Conservation (phyloP, 2,888 invertebrate species). For the Leucophenga maculata region DNA sequence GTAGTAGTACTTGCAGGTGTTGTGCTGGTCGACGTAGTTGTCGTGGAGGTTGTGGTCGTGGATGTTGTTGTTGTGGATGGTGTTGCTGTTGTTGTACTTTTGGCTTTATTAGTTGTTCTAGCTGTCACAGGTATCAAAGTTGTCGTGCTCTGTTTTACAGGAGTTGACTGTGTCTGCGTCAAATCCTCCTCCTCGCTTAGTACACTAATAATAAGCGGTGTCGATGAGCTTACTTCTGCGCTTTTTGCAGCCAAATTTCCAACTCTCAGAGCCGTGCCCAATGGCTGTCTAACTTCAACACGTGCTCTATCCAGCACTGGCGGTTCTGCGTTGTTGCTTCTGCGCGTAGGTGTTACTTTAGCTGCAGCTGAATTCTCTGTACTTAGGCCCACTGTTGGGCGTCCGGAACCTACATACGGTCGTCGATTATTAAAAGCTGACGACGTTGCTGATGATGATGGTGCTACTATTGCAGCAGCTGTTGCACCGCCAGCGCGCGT, state of each 20-base stretch:
- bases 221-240: constrained; percentile 45
- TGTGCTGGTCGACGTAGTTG: constrained; percentile 30
- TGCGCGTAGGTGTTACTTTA: constrained; percentile 28
- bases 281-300: not conserved
- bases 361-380: constrained; percentile 34
- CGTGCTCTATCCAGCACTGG: constrained; percentile 41
- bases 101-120: constrained; percentile 24
- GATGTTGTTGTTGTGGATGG: constrained; percentile 27
- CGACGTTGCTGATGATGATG: constrained; percentile 31
- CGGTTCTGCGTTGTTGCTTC: constrained; percentile 18
- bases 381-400: constrained; percentile 46
- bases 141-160: not conserved
- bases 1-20: constrained; percentile 28
- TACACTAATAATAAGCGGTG: constrained; percentile 67
- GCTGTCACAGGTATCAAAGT: constrained; percentile 20
- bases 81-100: constrained; percentile 26
- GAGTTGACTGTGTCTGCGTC: constrained; percentile 38
- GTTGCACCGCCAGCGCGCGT: constrained; percentile 34
- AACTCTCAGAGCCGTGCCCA: constrained; percentile 37
- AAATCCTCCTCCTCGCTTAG: constrained; percentile 63
- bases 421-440: constrained; percentile 36
- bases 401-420: constrained; percentile 55
- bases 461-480: constrained; percentile 32
- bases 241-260: not conserved
- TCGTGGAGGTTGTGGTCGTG: constrained; percentile 16